Conservation (phyloP, 2,888 invertebrate species). For the Stenotaenia linearis region DNA sequence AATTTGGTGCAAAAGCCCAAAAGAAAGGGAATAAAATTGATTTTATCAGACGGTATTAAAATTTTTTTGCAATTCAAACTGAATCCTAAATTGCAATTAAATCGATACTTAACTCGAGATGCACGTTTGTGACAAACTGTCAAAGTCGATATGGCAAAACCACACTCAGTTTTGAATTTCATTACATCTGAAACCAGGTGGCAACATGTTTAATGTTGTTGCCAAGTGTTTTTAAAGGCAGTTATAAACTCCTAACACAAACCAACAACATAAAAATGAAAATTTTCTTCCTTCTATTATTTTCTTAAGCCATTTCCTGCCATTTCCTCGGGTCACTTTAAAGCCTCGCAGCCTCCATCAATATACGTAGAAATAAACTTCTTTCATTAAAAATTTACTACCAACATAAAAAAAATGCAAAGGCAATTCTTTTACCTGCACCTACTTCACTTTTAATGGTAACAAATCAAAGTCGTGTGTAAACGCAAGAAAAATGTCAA, state of each 20-base stretch:
- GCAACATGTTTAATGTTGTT: not conserved
- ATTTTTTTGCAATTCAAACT: not conserved
- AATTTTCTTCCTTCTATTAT: not conserved
- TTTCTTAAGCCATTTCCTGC: not conserved
- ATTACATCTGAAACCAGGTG: not conserved
- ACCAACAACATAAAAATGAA: not conserved
- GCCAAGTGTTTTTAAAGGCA: not conserved
- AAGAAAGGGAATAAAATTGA: no score
- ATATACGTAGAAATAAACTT: not conserved
- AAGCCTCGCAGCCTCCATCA: not conserved
- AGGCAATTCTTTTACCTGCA: no score
- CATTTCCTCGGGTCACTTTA: not conserved
- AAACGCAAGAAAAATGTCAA: no score
- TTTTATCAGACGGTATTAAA: not conserved
- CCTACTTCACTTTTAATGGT: no score
- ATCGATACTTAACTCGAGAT: not conserved
- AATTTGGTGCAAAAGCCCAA: no score
- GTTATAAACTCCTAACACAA: not conserved
- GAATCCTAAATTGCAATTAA: not conserved
- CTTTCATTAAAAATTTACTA: not conserved
- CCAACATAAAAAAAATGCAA: not conserved
- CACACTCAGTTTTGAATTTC: not conserved
- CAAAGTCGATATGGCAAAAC: not conserved
- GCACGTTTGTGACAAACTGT: not conserved
- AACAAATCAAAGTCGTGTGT: no score